These are phyloP conservation scores for Saxicola maurus DNA, from an alignment of 2,797 vertebrate genomes.

Conservation along the genomic window DNA sequence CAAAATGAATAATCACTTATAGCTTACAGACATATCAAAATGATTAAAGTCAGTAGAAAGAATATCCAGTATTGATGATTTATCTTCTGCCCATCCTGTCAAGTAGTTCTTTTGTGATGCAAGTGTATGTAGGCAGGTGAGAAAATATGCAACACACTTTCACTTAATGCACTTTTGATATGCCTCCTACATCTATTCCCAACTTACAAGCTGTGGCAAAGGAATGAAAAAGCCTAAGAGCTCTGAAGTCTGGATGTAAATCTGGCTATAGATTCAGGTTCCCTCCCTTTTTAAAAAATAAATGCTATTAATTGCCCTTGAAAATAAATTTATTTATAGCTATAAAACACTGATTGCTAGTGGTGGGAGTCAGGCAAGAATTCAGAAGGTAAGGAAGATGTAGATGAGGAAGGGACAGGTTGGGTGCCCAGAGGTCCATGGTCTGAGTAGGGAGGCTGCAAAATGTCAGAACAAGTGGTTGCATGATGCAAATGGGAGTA, in stretches of 20 bases:
- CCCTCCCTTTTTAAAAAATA: background rate
- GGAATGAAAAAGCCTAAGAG: background rate
- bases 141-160: slow-evolving; percentile 6
- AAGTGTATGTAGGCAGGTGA: background rate
- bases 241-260: background rate
- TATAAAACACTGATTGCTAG: background rate
- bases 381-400: background rate
- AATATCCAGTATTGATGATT: background rate
- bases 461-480: background rate
- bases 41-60: background rate
- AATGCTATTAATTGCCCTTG: background rate
- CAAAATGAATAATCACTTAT: background rate
- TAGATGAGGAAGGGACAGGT: background rate
- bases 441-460: background rate
- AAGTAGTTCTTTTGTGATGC: background rate
- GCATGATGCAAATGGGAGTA: background rate
- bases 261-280: background rate
- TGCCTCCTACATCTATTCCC: slow-evolving; percentile 2
- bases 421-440: rapidly evolving
- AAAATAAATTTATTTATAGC: background rate
- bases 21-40: background rate
- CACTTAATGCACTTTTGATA: slow-evolving; percentile 32
- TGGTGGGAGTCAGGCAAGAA: background rate
- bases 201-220: background rate
- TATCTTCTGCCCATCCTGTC: background rate